Evolutionary conservation across 1,140 invertebrate genomes (phyloP), one percentile per base, ranked within the genome.

Genomic region (Diuraphis noxia): DNA sequence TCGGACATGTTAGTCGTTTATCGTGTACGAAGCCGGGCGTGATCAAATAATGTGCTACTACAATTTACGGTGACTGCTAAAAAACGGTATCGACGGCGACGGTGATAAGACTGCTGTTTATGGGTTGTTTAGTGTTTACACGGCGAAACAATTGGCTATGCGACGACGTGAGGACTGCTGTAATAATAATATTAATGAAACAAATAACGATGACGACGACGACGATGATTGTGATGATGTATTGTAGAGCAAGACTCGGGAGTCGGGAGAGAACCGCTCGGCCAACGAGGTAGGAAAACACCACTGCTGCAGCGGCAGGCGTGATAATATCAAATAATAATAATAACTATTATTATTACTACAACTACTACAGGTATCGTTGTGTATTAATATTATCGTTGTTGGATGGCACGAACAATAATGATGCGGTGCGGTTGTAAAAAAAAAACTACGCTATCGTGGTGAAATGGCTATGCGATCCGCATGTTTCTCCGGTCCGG

Each of bases 271-370:
- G n/a, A n/a, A 72, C 56, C 56, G 56, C 13, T 17, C n/a, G 56
- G 56, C 10, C 10, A n/a, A 72, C 56, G 56, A 17, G n/a, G 56
- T 63, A 10, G 30, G 13, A 72, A 10, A 72, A 49, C 46, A 23
- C 46, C 19, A 21, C 30, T n/a, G 56, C 21, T 23, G 21, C n/a
- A 72, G n/a, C 23, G 56, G 30, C 56, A 72, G 56, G 56, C 56
- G 56, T 17, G n/a, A 72, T 72, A n/a, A 72, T 72, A n/a, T 72
- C 56, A 72, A 72, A 72, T 72, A 72, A 72, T 63, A 63, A 63
- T 63, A n/a, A n/a, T n/a, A 17, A n/a, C 34, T 72, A 72, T 72
- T 72, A 72, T 72, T 72, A 72, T 72, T 72, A 72, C n/a, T n/a
- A 72, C 56, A 72, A 72, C 56, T n/a, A 72, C 30, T 72, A 72